Evolutionary conservation across 2,797 vertebrate species (phyloP), one percentile per base, ranked within the genome.

Genomic region (Myotis vivesi): DNA sequence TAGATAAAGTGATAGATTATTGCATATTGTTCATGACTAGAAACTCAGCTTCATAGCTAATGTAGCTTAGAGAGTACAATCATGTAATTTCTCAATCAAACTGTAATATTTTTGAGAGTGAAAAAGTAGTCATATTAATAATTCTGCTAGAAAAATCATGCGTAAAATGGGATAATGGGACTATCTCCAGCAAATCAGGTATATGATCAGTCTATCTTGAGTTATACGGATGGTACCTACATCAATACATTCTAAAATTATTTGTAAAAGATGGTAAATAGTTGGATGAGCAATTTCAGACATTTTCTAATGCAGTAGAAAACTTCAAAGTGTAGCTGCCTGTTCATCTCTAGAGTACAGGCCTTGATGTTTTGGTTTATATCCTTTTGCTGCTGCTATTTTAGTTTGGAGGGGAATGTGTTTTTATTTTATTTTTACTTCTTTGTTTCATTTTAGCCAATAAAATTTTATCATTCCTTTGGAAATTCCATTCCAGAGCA

Each of bases 61-160:
- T n/a, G 9, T n/a, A 59, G 28, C 30, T 72, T 62, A 96, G 15
- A 79, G 4, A 89, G 28, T 28, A 77, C 1, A 79, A 82, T 8
- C n/a, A 77, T 15, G 68, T 38, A 62, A 36, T 77, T 97, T 88
- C 49, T 77, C 30, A 87, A 62, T 13, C 8, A 87, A 92, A 85
- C 6, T 71, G 38, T 20, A 33, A 57, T 90, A 71, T 64, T 84
- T 92, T 49, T 85, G 30, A 83, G 62, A 46, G 30, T 25, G 30
- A 86, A 87, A 87, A 79, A 17, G 15, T 15, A 22, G 66, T 13
- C 80, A 25, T 33, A 81, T 73, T 91, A 62, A 87, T 92, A 72
- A 73, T 38, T 55, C 57, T 23, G 9, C n/a, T 86, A 9, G 20
- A 5, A 10, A n/a, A 77, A 76, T 64, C 6, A 93, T 38, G 22